phyloP scores from a whole-genome alignment of 2,797 vertebrate genomes.

The Jordanella pulchra region DNA sequence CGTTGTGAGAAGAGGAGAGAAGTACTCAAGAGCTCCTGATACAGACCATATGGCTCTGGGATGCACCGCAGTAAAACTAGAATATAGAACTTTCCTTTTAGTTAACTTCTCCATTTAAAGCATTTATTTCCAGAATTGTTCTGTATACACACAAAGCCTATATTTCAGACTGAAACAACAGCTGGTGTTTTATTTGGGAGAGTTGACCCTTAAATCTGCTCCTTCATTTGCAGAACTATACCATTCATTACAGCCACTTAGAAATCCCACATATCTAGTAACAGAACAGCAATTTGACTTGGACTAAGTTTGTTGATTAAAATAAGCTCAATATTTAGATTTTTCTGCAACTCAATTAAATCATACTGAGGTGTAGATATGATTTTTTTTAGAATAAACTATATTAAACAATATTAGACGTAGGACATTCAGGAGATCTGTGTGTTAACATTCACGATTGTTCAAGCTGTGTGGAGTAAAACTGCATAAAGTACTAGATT shows the following conservation, averaged over 20 bases:
- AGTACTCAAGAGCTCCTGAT: conserved; percentile 55
- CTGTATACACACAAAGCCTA: background rate
- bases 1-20: conserved; percentile 35
- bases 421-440: background rate
- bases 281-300: background rate
- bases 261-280: conserved; percentile 6
- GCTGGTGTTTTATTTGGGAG: conserved; percentile 12
- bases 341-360: conserved; percentile 31
- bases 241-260: conserved; percentile 12
- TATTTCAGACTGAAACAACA: conserved; percentile 21
- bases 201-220: conserved; percentile 19
- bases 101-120: conserved; percentile 8
- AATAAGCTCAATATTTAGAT: conserved; percentile 17
- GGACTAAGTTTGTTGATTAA: background rate
- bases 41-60: conserved; percentile 63
- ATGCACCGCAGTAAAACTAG: conserved; percentile 46
- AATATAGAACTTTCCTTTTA: conserved; percentile 25
- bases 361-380: conserved; percentile 9
- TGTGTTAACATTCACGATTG: no score
- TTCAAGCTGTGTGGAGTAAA: background rate
- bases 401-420: background rate
- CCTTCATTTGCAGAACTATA: conserved; percentile 9
- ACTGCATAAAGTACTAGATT: background rate
- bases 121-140: conserved; percentile 4
- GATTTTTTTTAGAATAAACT: background rate